Base-by-base conservation (phyloP, 2,888 invertebrate species). In the Gisinianus flammeolus region DNA sequence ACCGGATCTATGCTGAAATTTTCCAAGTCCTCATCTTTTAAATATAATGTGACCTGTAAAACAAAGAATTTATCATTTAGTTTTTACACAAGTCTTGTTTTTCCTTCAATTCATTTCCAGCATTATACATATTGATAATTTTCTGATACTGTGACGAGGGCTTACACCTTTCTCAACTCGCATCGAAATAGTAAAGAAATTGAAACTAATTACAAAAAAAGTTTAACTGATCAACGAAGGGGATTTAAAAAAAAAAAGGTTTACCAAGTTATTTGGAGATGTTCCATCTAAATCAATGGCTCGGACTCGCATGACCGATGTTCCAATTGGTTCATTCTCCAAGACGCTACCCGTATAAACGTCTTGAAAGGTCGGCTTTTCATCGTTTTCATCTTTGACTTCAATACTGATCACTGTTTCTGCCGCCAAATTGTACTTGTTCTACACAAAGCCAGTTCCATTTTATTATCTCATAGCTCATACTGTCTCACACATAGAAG, bases 221-320 rank as follows among this genome's bases (percentile, higher is more conserved):
- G 19, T 44, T 19, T 44, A 16, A 44, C 19, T 44, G 16, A 44
- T 6, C 2, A 12, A 35, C 12, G 12, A 35, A 35, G 35, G 19
- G 19, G 2, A 44, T 35, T 16, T 44, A 44, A 44, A 16, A 44
- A 16, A 44, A 6, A 4, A 44, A 64, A 64, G 28, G n/a, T 81
- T 83, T 85, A 90, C 90, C 86, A 93, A 92, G 86, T 94, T 95
- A 87, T 95, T 92, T 0, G 91, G 92, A 64, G 91, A 89, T 0
- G 95, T 95, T 0, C 94, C 94, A 85, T 96, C 96, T 84, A 91
- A 91, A 86, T 96, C 96, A 80, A 94, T 92, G 0, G 96, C 96
- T 85, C 92, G 89, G 3, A 93, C 93, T 88, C 93, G 93, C 93
- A 95, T 94, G 0, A 96, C 96, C 12, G 92, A 92, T 5, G 94